Evolutionary conservation across 2,797 vertebrate species (phyloP).

Genomic region (Tenualosa ilisha): DNA sequence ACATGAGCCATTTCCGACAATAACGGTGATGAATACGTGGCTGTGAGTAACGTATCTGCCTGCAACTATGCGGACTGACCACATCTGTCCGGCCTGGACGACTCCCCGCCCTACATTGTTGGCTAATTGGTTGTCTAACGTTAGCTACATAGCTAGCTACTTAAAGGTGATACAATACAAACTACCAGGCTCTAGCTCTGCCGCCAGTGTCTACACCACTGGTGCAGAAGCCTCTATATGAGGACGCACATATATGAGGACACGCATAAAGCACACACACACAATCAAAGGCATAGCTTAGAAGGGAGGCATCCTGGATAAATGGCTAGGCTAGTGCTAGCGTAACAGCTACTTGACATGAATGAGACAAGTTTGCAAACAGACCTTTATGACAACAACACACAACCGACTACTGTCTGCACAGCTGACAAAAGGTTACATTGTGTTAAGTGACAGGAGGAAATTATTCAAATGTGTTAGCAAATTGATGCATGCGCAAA

Average conservation of each 20-base stretch:
- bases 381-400: not conserved
- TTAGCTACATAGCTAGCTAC: conserved; percentile 37
- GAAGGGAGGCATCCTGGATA: not conserved
- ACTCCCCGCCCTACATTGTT: conserved; percentile 54
- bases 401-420: not conserved
- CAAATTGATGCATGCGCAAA: not conserved
- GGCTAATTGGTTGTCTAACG: conserved; percentile 23
- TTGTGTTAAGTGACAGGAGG: not conserved
- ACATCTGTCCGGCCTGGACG: conserved; percentile 39
- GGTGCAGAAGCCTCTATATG: not conserved
- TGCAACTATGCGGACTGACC: conserved; percentile 39
- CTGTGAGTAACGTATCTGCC: not conserved
- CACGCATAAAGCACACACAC: not conserved
- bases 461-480: not conserved
- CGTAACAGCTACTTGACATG: conserved; percentile 15
- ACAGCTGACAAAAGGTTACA: not conserved
- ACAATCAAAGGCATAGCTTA: not conserved
- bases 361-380: conserved; percentile 23
- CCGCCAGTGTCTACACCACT: not conserved
- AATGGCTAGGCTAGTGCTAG: conserved; percentile 8
- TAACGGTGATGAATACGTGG: not conserved
- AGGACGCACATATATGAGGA: not conserved
- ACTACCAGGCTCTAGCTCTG: conserved; percentile 36
- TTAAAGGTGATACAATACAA: conserved; percentile 69
- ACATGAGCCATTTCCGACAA: not conserved